Evolutionary conservation across 2,888 invertebrate genomes (phyloP), one percentile per base, ranked within the genome.

Genomic region (Eretmocerus hayati): DNA sequence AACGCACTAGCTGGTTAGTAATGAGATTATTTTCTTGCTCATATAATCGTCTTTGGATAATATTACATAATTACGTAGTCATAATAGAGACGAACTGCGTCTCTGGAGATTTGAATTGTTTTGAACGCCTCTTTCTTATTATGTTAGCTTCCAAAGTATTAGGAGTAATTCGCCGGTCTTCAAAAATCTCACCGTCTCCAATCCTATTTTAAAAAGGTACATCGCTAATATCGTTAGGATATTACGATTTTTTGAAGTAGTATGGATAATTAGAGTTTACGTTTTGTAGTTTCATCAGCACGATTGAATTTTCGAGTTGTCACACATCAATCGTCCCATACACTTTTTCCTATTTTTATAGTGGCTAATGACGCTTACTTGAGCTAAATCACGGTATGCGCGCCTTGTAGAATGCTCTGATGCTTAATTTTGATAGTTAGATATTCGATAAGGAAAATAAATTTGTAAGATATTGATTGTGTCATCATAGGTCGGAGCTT

Each of bases 401-500:
- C n/a, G n/a, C n/a, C n/a, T n/a, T n/a, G n/a, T n/a, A n/a, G n/a
- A n/a, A n/a, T n/a, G n/a, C n/a, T n/a, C n/a, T n/a, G n/a, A n/a
- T n/a, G n/a, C n/a, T n/a, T n/a, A n/a, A n/a, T n/a, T n/a, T n/a
- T n/a, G n/a, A n/a, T n/a, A n/a, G n/a, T n/a, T n/a, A n/a, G n/a
- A n/a, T n/a, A n/a, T n/a, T n/a, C n/a, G n/a, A n/a, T n/a, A n/a
- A n/a, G n/a, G n/a, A n/a, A n/a, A n/a, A n/a, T n/a, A n/a, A n/a
- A n/a, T n/a, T n/a, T n/a, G n/a, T n/a, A n/a, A n/a, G n/a, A n/a
- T n/a, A n/a, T n/a, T n/a, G n/a, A n/a, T n/a, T n/a, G n/a, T n/a
- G n/a, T n/a, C n/a, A n/a, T n/a, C n/a, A n/a, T 45, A 81, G 81
- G 68, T 74, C 80, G 54, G 86, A 87, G 62, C 62, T 83, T 39